Evolutionary conservation across 2,888 invertebrate genomes (phyloP), one percentile per base, ranked within the genome.

Genomic region (Phymatocera aterrima): DNA sequence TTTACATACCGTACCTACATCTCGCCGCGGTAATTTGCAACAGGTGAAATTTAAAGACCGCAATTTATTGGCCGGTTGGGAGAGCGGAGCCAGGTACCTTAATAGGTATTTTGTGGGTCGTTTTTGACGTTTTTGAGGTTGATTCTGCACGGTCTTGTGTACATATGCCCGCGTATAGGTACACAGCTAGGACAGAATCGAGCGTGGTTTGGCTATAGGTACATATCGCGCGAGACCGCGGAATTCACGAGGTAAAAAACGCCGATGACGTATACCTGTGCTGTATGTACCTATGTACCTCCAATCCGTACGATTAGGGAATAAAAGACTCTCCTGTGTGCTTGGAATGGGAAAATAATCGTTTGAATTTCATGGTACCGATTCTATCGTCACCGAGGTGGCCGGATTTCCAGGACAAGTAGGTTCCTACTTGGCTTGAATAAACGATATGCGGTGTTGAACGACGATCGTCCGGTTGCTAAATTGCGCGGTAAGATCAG

Each of bases 11-110:
- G 68, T 18, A 18, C 37, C 8, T n/a, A 1, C 15, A 4, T 28
- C 24, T 21, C 21, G 21, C n/a, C 18, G 57, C 5, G 60, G 40
- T 54, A 68, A 74, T 72, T 81, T 72, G 82, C 82, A 82, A 82
- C 82, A 82, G 82, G 82, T 82, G 81, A 82, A 82, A 80, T 77
- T n/a, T 79, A 72, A 65, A 80, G 48, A 65, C 80, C 77, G 64
- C 80, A 80, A 82, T 82, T 82, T 82, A 82, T 82, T 77, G 79
- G 75, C 77, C 10, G 51, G 6, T 12, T 43, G 43, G 51, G 72
- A 31, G 18, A 15, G n/a, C 8, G n/a, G 68, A n/a, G n/a, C n/a
- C 64, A 68, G 21, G 68, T 43, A 68, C 68, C 21, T 46, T 51
- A 61, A 75, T 60, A 75, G 74, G 48, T 34, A 79, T 79, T 79